phyloP scores from a whole-genome alignment of 2,888 invertebrate species.

The Ashinkailepas kermadecensis region DNA sequence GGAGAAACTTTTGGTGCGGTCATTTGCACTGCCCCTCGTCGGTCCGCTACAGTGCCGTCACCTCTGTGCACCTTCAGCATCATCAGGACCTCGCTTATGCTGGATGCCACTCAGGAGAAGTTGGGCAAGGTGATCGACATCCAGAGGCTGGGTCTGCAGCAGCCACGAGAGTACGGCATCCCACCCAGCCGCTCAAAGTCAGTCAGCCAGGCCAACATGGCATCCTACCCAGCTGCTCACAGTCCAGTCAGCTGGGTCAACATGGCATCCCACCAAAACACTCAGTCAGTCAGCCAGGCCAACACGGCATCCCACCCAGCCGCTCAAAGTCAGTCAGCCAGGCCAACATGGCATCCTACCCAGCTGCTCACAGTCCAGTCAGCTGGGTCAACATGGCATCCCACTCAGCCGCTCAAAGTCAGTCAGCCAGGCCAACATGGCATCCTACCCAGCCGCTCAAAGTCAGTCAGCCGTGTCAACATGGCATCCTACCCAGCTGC shows the following conservation, averaged over 20 bases:
- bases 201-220: not conserved
- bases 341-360: too few relatives aligned
- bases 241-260: too few relatives aligned
- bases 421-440: not conserved
- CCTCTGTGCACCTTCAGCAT: slow-evolving; percentile 29
- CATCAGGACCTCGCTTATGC: slow-evolving; percentile 43
- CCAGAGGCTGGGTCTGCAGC: not conserved
- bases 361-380: too few relatives aligned
- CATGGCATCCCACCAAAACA: too few relatives aligned
- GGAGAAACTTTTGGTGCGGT: too few relatives aligned
- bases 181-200: not conserved
- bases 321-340: not conserved
- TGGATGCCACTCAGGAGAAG: slow-evolving; percentile 68
- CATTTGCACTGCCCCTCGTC: too few relatives aligned
- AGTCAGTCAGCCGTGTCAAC: not conserved
- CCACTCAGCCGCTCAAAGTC: too few relatives aligned
- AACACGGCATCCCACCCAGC: not conserved
- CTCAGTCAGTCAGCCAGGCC: not conserved
- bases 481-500: too few relatives aligned
- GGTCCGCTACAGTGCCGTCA: not conserved
- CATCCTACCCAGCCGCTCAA: not conserved
- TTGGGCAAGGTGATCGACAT: slow-evolving; percentile 61
- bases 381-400: too few relatives aligned
- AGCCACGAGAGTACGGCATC: slow-evolving; percentile 5
- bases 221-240: too few relatives aligned